A percentile compares a stretch with the other conserved stretches of the same genome.
These are phyloP conservation scores for Exocentrus adspersus DNA, from an alignment of 2,888 invertebrate species.

Conservation along the genomic window DNA sequence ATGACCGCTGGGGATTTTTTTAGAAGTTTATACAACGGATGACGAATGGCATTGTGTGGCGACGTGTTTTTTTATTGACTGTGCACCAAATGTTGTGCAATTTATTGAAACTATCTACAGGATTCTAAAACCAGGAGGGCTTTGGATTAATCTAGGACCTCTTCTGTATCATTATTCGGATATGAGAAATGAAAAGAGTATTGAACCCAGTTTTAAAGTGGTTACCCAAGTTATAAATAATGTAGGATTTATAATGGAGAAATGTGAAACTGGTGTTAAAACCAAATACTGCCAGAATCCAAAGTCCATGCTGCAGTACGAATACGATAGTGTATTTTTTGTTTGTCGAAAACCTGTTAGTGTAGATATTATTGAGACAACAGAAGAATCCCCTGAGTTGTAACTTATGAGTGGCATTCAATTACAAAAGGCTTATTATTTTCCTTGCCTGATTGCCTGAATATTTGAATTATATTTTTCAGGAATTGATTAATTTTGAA, in stretches of 20 bases:
- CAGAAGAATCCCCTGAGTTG: not conserved
- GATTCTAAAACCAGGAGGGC: constrained; percentile 89
- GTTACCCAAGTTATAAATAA: constrained; percentile 73
- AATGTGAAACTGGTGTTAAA: constrained; percentile 80
- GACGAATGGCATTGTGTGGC: constrained; percentile 92
- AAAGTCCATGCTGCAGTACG: constrained; percentile 90
- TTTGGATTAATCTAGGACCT: constrained; percentile 93
- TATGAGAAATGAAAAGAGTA: constrained; percentile 85
- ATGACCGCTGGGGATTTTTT: constrained; percentile 72
- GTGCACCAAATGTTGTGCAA: constrained; percentile 94
- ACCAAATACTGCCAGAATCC: constrained; percentile 94
- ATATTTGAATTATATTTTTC: no score
- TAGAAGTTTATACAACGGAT: constrained; percentile 82
- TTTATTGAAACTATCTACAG: constrained; percentile 93
- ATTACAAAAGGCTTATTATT: no score
- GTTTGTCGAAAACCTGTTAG: constrained; percentile 79
- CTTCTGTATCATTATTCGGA: constrained; percentile 92
- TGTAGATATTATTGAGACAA: not conserved
- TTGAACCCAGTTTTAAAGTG: constrained; percentile 87
- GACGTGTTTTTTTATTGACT: constrained; percentile 98
- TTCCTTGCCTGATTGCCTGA: no score
- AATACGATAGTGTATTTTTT: constrained; percentile 92
- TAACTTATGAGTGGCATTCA: no score
- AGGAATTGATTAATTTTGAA: no score
- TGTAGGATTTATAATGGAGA: constrained; percentile 86